Base-by-base conservation (phyloP, 1,140 invertebrate species). In the Drosophila mayri region DNA sequence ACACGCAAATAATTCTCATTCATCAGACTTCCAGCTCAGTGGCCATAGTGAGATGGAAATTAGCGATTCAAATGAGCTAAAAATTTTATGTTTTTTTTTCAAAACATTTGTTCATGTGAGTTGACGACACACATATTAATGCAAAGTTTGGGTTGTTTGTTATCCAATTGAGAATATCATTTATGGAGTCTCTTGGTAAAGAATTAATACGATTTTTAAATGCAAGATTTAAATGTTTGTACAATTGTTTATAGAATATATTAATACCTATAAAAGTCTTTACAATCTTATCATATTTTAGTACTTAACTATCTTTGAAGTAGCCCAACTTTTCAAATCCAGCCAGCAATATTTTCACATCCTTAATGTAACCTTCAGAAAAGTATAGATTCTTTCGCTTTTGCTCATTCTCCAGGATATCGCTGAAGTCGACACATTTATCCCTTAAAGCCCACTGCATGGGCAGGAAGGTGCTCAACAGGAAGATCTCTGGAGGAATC, bases 1-100 rank as follows among this genome's bases (percentile, higher is more conserved):
- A 71, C 68, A 71, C 68, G 68, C 66, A 72, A 72, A 59, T 60
- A 60, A 22, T 72, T 71, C 65, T 49, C 66, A 72, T 71, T 59
- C 46, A 46, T 49, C 16, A 11, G 38, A 18, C 38, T 30, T 38
- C 38, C 66, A 67, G 38, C 41, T 54, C 47, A 20, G 22, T 16
- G 66, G 37, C 37, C 44, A 41, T n/a, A 47, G n/a, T 5, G 18
- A 12, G 14, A 72, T 32, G 5, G 1, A 41, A 72, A 72, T 50
- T 49, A 60, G 68, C 66, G 14, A 72, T 72, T 72, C 37, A 60
- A 71, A 71, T 59, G 52, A 60, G 44, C 8, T 25, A 8, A 1
- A 52, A 25, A 28, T 25, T 35, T 41, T 9, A 35, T 59, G 68
- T 59, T 72, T 49, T 28, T 40, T 35, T 38, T 38, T 35, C 0